phyloP scores from a whole-genome alignment of 2,113 vertebrate genomes.

The Hemiscyllium ocellatum region DNA sequence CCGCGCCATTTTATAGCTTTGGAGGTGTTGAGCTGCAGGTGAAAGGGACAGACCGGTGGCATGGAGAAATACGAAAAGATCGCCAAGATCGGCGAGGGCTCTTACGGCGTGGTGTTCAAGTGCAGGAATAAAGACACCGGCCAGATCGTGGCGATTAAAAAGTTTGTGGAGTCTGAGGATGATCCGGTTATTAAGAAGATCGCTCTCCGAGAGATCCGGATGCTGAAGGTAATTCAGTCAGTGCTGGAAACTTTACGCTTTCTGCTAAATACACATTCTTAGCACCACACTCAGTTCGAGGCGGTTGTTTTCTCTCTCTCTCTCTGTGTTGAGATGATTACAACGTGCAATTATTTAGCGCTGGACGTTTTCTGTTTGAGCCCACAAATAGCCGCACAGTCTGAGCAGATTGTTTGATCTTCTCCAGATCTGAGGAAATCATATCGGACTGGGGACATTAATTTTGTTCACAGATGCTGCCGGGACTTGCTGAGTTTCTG shows the following conservation, averaged over 20 bases:
- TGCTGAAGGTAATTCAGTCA: conserved; percentile 74
- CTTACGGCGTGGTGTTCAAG: conserved; percentile 92
- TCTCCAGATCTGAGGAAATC: too few species aligned
- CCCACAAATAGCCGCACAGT: not conserved
- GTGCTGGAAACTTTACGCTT: not conserved
- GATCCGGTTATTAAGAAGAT: conserved; percentile 89
- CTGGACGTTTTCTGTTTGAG: not conserved
- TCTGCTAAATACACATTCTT: not conserved
- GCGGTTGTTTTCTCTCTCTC: not conserved
- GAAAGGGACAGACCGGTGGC: not conserved
- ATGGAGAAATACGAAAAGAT: conserved; percentile 97
- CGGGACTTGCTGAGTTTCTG: too few species aligned
- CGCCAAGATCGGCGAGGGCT: conserved; percentile 84
- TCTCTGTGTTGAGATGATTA: not conserved
- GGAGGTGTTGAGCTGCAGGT: not conserved
- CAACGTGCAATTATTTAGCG: not conserved
- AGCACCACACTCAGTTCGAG: not conserved
- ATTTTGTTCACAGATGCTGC: too few species aligned
- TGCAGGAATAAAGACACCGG: conserved; percentile 82
- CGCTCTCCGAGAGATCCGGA: conserved; percentile 81
- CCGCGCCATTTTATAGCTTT: conserved; percentile 13
- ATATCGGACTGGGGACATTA: too few species aligned
- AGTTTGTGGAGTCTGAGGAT: conserved; percentile 88
- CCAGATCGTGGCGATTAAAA: conserved; percentile 89
- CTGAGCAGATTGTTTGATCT: too few species aligned